Evolutionary conservation across 2,113 vertebrate genomes (phyloP).

Genomic region (Mungos mungo): DNA sequence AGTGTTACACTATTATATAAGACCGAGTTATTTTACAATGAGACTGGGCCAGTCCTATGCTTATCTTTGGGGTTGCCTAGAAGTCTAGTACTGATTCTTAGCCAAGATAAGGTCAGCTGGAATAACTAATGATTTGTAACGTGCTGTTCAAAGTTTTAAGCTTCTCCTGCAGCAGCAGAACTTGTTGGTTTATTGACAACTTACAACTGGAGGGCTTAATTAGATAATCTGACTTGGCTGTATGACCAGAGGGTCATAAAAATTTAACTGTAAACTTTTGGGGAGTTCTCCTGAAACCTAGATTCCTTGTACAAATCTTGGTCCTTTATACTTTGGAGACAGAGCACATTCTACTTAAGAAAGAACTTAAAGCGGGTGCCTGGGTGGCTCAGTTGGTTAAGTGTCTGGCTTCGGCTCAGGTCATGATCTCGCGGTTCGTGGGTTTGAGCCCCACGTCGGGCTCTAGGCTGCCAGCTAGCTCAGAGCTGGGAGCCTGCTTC

Average conservation of each 20-base stretch:
- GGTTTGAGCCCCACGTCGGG: too few species aligned
- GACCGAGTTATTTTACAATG: not conserved
- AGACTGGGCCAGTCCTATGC: not conserved
- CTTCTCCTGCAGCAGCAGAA: not conserved
- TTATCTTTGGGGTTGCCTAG: not conserved
- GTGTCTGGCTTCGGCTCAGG: too few species aligned
- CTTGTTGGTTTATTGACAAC: conserved; percentile 9
- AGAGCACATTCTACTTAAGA: not conserved
- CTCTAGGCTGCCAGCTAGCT: too few species aligned
- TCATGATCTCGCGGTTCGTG: too few species aligned
- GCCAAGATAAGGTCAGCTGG: not conserved
- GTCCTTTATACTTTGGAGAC: not conserved
- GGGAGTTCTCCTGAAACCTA: not conserved
- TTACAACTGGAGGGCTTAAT: not conserved
- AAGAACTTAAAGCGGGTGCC: not conserved
- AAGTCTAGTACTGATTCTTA: not conserved
- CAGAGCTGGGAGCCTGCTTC: too few species aligned
- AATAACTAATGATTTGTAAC: conserved; percentile 17
- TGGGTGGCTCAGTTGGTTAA: too few species aligned
- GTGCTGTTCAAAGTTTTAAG: conserved; percentile 27
- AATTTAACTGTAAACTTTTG: not conserved
- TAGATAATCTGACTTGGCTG: not conserved
- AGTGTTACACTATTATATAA: not conserved
- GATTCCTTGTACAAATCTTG: not conserved
- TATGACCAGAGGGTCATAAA: not conserved